A percentile compares a stretch with the other conserved stretches of the same genome.
Conservation (phyloP, 2,113 vertebrate species). For the Sphyrna mokarran region DNA sequence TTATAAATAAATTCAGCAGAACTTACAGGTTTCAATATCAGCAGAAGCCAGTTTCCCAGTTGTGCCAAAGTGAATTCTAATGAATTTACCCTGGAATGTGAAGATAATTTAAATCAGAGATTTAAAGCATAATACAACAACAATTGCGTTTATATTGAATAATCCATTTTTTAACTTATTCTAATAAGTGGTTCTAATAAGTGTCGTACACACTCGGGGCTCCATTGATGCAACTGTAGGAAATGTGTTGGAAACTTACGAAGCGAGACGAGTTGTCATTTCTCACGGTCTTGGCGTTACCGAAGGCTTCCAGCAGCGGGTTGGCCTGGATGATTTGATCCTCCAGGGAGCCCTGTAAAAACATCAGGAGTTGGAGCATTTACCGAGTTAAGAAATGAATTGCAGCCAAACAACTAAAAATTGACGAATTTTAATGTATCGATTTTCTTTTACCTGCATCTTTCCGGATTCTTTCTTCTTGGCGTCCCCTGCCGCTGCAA, state of each 20-base stretch:
- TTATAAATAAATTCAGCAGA: neutral
- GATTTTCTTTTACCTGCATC: slow-evolving; percentile 39
- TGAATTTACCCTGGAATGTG: slow-evolving; percentile 53
- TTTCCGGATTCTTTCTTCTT: slow-evolving; percentile 44
- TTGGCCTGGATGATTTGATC: slow-evolving; percentile 41
- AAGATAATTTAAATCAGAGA: neutral
- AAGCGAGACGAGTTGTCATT: slow-evolving; percentile 39
- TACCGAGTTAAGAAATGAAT: neutral
- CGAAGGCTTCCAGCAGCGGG: slow-evolving; percentile 38
- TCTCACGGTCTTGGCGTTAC: slow-evolving; percentile 39
- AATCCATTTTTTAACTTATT: neutral
- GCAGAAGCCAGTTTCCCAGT: slow-evolving; percentile 55
- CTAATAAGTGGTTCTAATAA: neutral
- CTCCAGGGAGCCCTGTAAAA: slow-evolving; percentile 36
- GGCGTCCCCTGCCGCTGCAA: slow-evolving; percentile 8
- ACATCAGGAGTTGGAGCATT: neutral
- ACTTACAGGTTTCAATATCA: slow-evolving; percentile 57
- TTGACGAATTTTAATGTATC: neutral
- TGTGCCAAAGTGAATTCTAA: slow-evolving; percentile 55
- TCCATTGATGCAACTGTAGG: neutral
- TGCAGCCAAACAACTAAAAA: neutral
- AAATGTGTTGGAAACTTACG: slow-evolving; percentile 20
- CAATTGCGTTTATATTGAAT: neutral
- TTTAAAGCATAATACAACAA: neutral
- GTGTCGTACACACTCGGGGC: neutral